A percentile compares a stretch with the other conserved stretches of the same genome.
These are phyloP conservation scores for Dynastes tityus DNA, from an alignment of 2,888 invertebrate genomes.

Conservation along the genomic window DNA sequence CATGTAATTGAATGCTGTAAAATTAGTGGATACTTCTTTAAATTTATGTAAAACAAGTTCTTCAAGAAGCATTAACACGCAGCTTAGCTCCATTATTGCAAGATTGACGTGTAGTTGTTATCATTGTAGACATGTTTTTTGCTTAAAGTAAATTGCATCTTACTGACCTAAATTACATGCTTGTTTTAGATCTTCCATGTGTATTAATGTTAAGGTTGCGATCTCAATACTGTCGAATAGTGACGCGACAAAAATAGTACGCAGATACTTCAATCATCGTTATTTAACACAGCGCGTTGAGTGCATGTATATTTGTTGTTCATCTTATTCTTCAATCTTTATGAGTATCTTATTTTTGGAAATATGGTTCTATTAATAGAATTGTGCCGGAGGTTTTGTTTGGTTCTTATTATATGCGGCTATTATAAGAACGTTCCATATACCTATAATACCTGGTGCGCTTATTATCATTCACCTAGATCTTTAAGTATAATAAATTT, in stretches of 20 bases:
- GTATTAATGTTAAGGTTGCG: conserved; percentile 43
- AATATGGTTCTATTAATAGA: conserved; percentile 14
- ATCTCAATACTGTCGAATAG: conserved; percentile 38
- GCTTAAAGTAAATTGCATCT: neutral
- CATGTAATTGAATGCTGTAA: no score
- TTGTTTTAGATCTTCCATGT: conserved; percentile 30
- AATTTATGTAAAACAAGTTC: no score
- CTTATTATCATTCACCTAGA: neutral
- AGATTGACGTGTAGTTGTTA: no score
- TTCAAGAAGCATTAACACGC: no score
- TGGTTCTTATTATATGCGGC: neutral
- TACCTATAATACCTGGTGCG: conserved; percentile 7
- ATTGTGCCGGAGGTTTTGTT: conserved; percentile 16
- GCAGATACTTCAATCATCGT: conserved; percentile 33
- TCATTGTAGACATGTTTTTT: neutral
- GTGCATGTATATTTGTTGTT: conserved; percentile 20
- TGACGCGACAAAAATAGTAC: conserved; percentile 29
- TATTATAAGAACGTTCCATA: conserved; percentile 8
- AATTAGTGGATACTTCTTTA: no score
- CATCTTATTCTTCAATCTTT: neutral
- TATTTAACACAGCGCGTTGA: conserved; percentile 18
- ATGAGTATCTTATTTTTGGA: conserved; percentile 9
- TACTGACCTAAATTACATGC: conserved; percentile 25
- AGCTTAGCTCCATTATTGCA: no score
- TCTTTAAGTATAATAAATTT: conserved; percentile 8